Conservation (phyloP, 2,113 vertebrate species). For the Eolophus roseicapilla region DNA sequence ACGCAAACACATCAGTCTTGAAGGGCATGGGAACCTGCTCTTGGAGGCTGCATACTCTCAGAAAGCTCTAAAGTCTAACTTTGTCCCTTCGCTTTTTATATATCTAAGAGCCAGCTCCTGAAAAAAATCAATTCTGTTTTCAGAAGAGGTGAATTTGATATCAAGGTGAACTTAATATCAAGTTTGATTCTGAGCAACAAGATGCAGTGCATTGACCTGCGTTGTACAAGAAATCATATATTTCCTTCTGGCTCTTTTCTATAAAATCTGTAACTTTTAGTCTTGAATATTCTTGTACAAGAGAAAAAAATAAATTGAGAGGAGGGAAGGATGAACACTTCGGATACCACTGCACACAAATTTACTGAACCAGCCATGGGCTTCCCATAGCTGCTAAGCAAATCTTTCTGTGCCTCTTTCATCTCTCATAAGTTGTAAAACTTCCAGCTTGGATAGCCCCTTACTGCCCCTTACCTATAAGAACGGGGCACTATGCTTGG, state of each 20-base stretch:
- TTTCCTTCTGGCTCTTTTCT: neutral
- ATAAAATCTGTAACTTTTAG: neutral
- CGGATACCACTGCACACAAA: neutral
- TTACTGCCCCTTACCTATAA: neutral
- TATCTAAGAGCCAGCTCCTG: neutral
- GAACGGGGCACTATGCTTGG: neutral
- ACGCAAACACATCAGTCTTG: neutral
- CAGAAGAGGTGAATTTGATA: neutral
- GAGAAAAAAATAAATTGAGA: neutral
- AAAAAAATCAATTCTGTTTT: neutral
- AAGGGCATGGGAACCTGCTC: conserved; percentile 29
- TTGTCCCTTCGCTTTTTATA: neutral
- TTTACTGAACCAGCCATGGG: neutral
- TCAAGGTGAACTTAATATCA: neutral
- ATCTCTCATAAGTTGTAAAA: neutral
- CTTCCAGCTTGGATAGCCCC: neutral
- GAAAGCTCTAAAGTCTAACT: neutral
- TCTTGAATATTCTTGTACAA: neutral
- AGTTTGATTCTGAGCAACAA: neutral
- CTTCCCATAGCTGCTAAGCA: neutral
- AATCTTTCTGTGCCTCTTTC: neutral
- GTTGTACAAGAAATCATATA: neutral
- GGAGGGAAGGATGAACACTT: neutral
- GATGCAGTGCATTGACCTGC: neutral
- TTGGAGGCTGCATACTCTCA: neutral